Evolutionary conservation across 2,888 invertebrate species (phyloP).

Genomic region (Euclidia mi): DNA sequence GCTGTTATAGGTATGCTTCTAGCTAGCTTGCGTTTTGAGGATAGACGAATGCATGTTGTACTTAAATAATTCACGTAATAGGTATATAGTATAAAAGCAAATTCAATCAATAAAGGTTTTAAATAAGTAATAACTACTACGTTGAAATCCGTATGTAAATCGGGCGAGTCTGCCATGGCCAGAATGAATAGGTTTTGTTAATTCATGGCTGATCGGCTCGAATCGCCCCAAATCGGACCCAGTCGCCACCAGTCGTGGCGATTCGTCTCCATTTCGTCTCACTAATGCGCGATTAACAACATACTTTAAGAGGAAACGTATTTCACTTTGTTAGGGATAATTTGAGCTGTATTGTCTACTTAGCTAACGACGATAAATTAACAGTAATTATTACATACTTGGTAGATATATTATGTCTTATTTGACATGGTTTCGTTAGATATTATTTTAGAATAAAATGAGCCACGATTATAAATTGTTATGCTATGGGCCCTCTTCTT

Average conservation of each 20-base stretch:
- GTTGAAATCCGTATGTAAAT: slow-evolving; percentile 10
- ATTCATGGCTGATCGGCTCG: not conserved
- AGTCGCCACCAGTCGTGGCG: too few species aligned
- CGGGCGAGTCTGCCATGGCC: not conserved
- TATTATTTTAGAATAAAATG: too few species aligned
- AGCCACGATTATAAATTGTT: too few species aligned
- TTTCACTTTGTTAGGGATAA: slow-evolving; percentile 5
- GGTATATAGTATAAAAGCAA: not conserved
- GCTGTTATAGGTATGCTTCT: too few species aligned
- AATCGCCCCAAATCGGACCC: not conserved
- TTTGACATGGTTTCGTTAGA: too few species aligned
- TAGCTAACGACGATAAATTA: not conserved
- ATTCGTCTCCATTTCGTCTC: not conserved
- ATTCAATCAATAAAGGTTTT: slow-evolving; percentile 28
- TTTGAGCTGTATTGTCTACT: not conserved
- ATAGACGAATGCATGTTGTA: too few species aligned
- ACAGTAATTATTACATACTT: too few species aligned
- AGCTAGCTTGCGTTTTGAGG: too few species aligned
- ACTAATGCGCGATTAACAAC: slow-evolving; percentile 29
- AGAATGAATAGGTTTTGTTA: slow-evolving; percentile 24
- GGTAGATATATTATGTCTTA: too few species aligned
- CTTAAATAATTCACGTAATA: too few species aligned
- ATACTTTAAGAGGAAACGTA: slow-evolving; percentile 14
- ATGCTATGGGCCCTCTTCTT: too few species aligned
- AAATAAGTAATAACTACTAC: slow-evolving; percentile 37